phyloP scores from a whole-genome alignment of 2,113 vertebrate species.

The Hemiscyllium ocellatum region DNA sequence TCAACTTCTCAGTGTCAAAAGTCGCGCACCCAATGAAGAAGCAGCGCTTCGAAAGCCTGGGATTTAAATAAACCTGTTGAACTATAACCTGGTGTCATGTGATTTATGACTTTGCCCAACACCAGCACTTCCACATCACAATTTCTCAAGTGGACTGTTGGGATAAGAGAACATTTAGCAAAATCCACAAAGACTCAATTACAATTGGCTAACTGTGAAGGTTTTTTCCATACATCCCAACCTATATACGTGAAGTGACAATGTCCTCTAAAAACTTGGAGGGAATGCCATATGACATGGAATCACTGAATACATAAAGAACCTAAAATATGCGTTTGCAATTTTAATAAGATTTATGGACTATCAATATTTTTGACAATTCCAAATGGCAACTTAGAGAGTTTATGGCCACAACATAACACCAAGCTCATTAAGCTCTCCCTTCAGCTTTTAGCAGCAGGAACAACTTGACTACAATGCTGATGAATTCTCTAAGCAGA shows the following conservation, averaged over 20 bases:
- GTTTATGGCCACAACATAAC: neutral
- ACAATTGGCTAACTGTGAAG: neutral
- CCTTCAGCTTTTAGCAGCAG: neutral
- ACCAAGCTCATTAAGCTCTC: conserved; percentile 8
- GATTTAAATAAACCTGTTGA: too few species aligned
- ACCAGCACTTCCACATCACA: too few species aligned
- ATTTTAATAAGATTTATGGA: neutral
- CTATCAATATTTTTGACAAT: neutral
- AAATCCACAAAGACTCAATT: neutral
- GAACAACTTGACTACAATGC: neutral
- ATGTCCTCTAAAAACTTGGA: neutral
- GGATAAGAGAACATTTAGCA: neutral
- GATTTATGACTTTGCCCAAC: too few species aligned
- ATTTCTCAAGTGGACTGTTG: neutral
- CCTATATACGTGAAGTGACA: neutral
- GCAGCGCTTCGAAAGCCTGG: too few species aligned
- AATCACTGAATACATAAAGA: neutral
- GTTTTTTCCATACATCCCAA: neutral
- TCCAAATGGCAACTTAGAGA: neutral
- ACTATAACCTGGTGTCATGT: too few species aligned
- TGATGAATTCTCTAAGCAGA: neutral
- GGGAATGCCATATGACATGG: neutral
- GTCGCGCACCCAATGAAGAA: too few species aligned
- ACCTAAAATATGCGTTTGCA: neutral
- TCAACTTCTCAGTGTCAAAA: neutral